Base-by-base conservation (phyloP, 2,888 invertebrate genomes). In the Leptodirus hochenwartii region DNA sequence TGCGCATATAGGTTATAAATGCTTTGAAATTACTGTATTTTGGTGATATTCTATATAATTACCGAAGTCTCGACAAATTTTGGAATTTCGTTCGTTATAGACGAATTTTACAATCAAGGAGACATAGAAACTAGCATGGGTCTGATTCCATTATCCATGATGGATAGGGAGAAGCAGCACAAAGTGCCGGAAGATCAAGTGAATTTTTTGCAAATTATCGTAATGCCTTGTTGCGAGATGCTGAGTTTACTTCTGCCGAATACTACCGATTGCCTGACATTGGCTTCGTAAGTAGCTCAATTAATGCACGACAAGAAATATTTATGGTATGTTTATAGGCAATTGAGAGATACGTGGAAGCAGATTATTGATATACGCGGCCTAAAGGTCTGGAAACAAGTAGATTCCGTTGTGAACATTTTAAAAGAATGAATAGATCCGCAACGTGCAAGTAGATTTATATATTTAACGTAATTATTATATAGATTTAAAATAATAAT, bases 151-250 rank as follows among this genome's bases (percentile, higher is more conserved):
- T 54, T 69, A 4, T 62, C 66, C 35, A 64, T 69, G 58, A 69
- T 71, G 70, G 69, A 71, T 48, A 54, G 69, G 25, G 59, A 61
- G 3, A 66, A 67, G 41, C 48, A 56, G 36, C 41, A 56, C 35
- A 59, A 61, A 46, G 63, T 69, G 44, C 69, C 70, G 1, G 63
- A 66, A 14, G 69, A 69, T 39, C 71, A 73, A 56, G 61, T 68
- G 11, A 64, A 69, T 47, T 71, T 70, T 53, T 49, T 69, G 12
- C 57, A 61, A 0, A 62, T 67, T 17, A 62, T 70, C 28, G 64
- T 67, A 36, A 46, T 69, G 41, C 69, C 69, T 1, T 67, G 68
- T 34, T 51, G 62, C 12, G 50, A 64, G 42, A 48, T 69, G 39
- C 47, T 69, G 40, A 57, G 59, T 43, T 51, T 48, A 31, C 38